Conservation (phyloP, 2,888 invertebrate genomes). For the Tupiocoris notatus region DNA sequence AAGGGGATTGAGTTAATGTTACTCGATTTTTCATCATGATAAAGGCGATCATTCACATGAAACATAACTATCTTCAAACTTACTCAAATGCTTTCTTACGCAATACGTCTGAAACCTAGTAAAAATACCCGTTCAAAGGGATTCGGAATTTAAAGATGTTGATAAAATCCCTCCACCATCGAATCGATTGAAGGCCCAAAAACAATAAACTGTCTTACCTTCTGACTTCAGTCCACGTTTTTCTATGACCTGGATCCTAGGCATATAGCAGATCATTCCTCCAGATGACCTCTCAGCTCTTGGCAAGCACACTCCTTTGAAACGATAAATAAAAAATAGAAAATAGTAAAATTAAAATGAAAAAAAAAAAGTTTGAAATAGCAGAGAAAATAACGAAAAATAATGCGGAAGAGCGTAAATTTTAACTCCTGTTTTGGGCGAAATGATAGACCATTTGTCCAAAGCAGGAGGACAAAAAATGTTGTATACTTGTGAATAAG, state of each 20-base stretch:
- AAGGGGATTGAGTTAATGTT: too few relatives aligned
- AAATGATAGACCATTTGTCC: too few relatives aligned
- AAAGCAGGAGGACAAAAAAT: too few relatives aligned
- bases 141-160: too few relatives aligned
- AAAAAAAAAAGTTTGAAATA: slow-evolving; percentile 10
- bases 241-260: slow-evolving; percentile 51
- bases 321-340: slow-evolving; percentile 13
- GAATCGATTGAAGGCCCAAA: too few relatives aligned
- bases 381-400: background rate
- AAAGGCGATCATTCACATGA: background rate
- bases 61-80: background rate
- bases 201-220: slow-evolving; percentile 47
- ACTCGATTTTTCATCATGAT: background rate
- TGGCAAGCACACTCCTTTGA: slow-evolving; percentile 36
- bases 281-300: slow-evolving; percentile 39
- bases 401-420: background rate
- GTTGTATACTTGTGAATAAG: too few relatives aligned
- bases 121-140: too few relatives aligned
- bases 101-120: background rate
- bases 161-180: too few relatives aligned
- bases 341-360: slow-evolving; percentile 12
- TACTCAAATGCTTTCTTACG: background rate
- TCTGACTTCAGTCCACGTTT: slow-evolving; percentile 49
- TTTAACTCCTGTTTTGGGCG: too few relatives aligned
- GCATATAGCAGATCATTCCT: slow-evolving; percentile 52